Conservation (phyloP, 2,797 vertebrate species). For the Enteromius trimaculatus region DNA sequence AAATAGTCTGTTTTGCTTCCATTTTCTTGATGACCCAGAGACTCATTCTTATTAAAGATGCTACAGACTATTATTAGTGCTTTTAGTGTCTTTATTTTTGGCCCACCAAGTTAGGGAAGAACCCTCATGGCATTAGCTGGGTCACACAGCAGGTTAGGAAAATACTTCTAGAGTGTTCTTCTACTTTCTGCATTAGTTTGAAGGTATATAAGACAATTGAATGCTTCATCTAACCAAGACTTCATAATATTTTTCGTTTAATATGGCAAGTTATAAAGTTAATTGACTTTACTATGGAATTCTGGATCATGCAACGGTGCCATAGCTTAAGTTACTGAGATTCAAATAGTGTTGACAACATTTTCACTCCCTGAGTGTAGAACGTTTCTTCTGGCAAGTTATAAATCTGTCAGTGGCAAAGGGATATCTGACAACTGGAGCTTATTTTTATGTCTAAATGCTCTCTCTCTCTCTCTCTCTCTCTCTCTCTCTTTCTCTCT, state of each 20-base stretch:
- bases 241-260: neutral
- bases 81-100: constrained; percentile 36
- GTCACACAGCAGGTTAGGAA: neutral
- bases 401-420: constrained; percentile 41
- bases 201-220: neutral
- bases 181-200: constrained; percentile 2
- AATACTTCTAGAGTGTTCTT: constrained; percentile 1
- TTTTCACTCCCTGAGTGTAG: constrained; percentile 8
- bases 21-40: constrained; percentile 32
- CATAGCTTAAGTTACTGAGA: constrained; percentile 2
- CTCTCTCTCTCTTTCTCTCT: neutral
- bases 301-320: neutral
- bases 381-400: neutral
- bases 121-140: neutral
- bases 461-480: neutral
- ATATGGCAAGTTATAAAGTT: neutral
- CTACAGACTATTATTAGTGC: constrained; percentile 15
- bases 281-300: neutral
- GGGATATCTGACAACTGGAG: constrained; percentile 21
- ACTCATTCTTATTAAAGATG: constrained; percentile 31
- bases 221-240: neutral
- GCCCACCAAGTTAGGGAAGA: constrained; percentile 1
- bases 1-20: constrained; percentile 31
- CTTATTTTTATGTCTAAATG: constrained; percentile 29
- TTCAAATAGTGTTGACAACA: constrained; percentile 23